Conservation (phyloP, 2,888 invertebrate genomes). For the Pycnomerus fuliginosus region DNA sequence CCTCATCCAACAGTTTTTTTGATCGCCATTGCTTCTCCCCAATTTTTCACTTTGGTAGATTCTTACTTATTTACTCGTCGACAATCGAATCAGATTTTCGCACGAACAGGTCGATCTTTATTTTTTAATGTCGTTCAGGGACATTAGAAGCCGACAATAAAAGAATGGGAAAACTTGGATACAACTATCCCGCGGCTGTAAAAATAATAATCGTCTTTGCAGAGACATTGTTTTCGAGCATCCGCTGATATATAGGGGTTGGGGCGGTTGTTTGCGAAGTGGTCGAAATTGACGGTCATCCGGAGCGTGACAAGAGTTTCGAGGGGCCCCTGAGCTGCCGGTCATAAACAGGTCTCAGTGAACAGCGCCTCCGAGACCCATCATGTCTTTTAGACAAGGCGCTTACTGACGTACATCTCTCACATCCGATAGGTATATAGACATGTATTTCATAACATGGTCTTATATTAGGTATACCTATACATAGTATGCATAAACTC, state of each 20-base stretch:
- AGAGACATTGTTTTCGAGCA: slow-evolving; percentile 20
- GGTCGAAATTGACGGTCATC: slow-evolving; percentile 23
- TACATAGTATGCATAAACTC: too few relatives aligned
- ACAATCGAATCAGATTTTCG: too few relatives aligned
- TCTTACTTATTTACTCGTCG: slow-evolving; percentile 15
- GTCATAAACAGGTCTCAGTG: slow-evolving; percentile 19
- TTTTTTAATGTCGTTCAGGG: slow-evolving; percentile 7
- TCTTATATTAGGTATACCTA: background rate
- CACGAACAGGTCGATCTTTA: too few relatives aligned
- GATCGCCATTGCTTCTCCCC: slow-evolving; percentile 16
- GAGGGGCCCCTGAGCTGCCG: slow-evolving; percentile 9
- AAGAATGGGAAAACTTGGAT: slow-evolving; percentile 17
- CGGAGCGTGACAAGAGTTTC: slow-evolving; percentile 17
- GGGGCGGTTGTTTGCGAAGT: slow-evolving; percentile 21
- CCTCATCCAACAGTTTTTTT: slow-evolving; percentile 14
- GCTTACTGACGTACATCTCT: slow-evolving; percentile 14
- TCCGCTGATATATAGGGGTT: slow-evolving; percentile 9
- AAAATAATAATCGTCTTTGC: slow-evolving; percentile 17
- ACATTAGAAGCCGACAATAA: slow-evolving; percentile 17
- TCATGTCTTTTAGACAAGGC: slow-evolving; percentile 15
- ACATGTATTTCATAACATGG: background rate
- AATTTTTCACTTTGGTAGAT: slow-evolving; percentile 13
- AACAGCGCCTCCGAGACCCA: slow-evolving; percentile 20
- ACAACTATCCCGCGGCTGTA: slow-evolving; percentile 21
- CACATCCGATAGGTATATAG: slow-evolving; percentile 1